Evolutionary conservation across 64 coral and sea anemone species (phyloP), one percentile per base, ranked within the genome.

Genomic region (Catalaphyllia jardinei): DNA sequence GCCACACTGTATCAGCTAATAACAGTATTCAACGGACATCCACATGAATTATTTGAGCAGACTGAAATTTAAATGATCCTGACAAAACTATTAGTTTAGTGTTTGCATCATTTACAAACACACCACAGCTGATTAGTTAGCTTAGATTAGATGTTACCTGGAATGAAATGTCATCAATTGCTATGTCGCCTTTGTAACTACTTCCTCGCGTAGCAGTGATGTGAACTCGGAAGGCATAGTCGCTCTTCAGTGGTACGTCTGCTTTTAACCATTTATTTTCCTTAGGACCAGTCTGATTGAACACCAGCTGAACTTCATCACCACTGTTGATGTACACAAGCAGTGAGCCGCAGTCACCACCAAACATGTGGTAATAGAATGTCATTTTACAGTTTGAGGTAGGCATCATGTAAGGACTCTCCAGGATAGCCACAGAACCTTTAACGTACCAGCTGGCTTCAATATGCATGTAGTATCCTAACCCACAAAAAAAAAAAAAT

Each of bases 381-480:
- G 77, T 33, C 63, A 96, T 80, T 14, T 55, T 71, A 39, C 94
- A 96, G 22, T 79, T 91, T 60, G 60, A 60, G 1, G 94, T 96
- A 0, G 94, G 91, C 12, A 90, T 61, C 82, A 83, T 96, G 83
- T 96, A 96, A 15, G 94, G 94, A 52, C 94, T 77, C 50, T 96
- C 94, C 18, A 96, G 52, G 75, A 96, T 81, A 29, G 94, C 94
- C 11, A 92, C 88, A 12, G 61, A 86, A 8, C 88, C 88, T 46
- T 83, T 79, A 28, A 1, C 0, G 38, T 62, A 96, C 81, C 87
- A 93, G 20, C 94, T 96, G 4, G 94, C 88, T 42, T 96, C 94
- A 30, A 96, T 87, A 38, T 96, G 94, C 75, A 96, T 52, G 54
- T 96, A 96, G 72, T 96, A 92, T 30, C 94, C 94, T 96, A 72